Conservation (phyloP, 2,797 vertebrate genomes). For the Mus spretus region DNA sequence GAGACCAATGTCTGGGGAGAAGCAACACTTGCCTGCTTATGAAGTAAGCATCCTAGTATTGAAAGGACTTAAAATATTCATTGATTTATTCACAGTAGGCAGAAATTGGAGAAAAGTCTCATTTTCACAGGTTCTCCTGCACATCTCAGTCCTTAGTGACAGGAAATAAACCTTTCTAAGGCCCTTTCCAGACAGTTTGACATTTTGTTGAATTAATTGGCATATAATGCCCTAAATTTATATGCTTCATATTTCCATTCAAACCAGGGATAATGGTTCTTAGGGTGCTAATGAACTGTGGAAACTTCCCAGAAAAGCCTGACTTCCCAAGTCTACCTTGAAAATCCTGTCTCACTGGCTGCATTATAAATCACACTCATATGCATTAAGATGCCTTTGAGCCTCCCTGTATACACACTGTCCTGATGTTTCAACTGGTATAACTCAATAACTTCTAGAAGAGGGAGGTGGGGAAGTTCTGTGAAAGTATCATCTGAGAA, state of each 20-base stretch:
- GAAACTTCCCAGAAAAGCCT: slow-evolving; percentile 58
- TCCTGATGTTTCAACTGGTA: slow-evolving; percentile 45
- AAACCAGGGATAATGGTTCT: slow-evolving; percentile 59
- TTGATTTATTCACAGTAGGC: slow-evolving; percentile 78
- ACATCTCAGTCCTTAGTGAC: slow-evolving; percentile 68
- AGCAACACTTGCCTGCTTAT: slow-evolving; percentile 55
- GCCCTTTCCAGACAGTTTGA: slow-evolving; percentile 73
- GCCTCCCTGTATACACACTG: not conserved
- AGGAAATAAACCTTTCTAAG: slow-evolving; percentile 78
- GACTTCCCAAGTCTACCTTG: not conserved
- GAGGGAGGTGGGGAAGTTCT: not conserved
- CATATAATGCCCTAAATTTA: slow-evolving; percentile 75
- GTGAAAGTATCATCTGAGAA: not conserved
- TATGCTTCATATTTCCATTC: slow-evolving; percentile 53
- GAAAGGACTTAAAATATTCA: slow-evolving; percentile 56
- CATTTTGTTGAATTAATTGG: slow-evolving; percentile 79
- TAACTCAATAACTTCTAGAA: slow-evolving; percentile 56
- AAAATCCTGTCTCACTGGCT: slow-evolving; percentile 10
- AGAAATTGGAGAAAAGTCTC: slow-evolving; percentile 78
- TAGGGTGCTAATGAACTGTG: not conserved
- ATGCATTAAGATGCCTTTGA: not conserved
- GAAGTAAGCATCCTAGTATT: slow-evolving; percentile 61
- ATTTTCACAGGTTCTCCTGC: slow-evolving; percentile 72
- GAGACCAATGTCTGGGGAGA: not conserved
- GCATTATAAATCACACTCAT: slow-evolving; percentile 46